phyloP scores from a whole-genome alignment of 2,797 vertebrate genomes.

The Pempheris klunzingeri region DNA sequence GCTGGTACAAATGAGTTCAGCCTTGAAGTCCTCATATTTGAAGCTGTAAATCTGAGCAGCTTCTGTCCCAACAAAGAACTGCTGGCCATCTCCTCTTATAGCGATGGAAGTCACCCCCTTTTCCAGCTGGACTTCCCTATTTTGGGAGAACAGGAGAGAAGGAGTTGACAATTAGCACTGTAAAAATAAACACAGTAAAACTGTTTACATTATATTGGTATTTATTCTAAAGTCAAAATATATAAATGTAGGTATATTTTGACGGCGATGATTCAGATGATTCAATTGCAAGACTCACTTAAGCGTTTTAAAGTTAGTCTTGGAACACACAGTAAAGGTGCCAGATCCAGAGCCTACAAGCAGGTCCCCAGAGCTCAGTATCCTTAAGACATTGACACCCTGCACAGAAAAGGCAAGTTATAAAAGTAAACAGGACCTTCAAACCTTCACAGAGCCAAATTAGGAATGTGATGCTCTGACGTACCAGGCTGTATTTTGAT shows the following conservation, averaged over 20 bases:
- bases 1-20: conserved; percentile 87
- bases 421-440: no score
- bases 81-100: conserved; percentile 85
- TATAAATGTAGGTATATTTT: background rate
- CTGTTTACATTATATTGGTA: background rate
- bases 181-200: background rate
- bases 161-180: background rate
- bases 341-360: conserved; percentile 91
- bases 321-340: conserved; percentile 86
- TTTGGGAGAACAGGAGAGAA: background rate
- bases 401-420: conserved; percentile 64
- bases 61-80: conserved; percentile 90
- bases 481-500: conserved; percentile 87
- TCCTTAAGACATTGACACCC: conserved; percentile 87
- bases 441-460: background rate
- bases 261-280: background rate
- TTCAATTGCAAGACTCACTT: conserved; percentile 83
- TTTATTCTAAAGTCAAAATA: background rate
- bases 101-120: conserved; percentile 90
- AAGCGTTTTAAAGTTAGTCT: conserved; percentile 85
- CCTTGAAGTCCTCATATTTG: conserved; percentile 85
- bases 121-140: conserved; percentile 88
- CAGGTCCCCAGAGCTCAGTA: conserved; percentile 86
- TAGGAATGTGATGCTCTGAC: conserved; percentile 32
- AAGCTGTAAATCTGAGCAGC: conserved; percentile 88